A percentile compares a stretch with the other conserved stretches of the same genome.
phyloP scores from a whole-genome alignment of 2,888 invertebrate genomes.

The Rotaria magnacalcarata region DNA sequence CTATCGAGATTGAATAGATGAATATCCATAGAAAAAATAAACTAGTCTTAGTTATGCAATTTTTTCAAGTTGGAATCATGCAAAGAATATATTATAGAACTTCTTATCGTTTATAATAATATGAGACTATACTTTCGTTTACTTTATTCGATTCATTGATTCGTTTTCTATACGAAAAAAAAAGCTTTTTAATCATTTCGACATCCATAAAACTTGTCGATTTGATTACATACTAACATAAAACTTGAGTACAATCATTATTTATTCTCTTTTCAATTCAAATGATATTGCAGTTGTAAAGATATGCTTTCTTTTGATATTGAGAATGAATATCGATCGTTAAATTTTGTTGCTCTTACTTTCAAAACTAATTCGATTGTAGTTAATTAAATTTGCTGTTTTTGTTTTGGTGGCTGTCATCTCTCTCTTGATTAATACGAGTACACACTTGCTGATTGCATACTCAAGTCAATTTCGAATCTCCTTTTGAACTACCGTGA shows the following conservation, averaged over 20 bases:
- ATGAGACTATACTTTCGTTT: background rate
- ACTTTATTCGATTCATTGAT: background rate
- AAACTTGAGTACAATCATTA: slow-evolving; percentile 13
- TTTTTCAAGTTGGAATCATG: slow-evolving; percentile 1
- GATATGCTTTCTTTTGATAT: background rate
- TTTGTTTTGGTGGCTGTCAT: background rate
- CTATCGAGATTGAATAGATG: background rate
- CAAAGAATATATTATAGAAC: background rate
- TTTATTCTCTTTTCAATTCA: background rate
- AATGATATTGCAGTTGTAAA: background rate
- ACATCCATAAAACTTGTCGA: background rate
- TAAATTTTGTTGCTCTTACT: no score
- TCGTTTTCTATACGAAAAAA: background rate
- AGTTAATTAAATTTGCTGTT: background rate
- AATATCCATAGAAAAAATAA: background rate
- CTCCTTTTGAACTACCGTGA: background rate
- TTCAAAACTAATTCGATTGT: background rate
- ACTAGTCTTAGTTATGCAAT: background rate
- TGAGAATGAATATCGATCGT: no score
- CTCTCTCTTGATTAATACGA: background rate
- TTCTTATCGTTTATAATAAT: background rate
- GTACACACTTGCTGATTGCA: background rate
- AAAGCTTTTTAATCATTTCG: background rate
- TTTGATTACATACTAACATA: slow-evolving; percentile 2
- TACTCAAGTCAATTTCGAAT: background rate